Evolutionary conservation across 2,797 vertebrate species (phyloP).

Genomic region (Pseudochirops corinnae): DNA sequence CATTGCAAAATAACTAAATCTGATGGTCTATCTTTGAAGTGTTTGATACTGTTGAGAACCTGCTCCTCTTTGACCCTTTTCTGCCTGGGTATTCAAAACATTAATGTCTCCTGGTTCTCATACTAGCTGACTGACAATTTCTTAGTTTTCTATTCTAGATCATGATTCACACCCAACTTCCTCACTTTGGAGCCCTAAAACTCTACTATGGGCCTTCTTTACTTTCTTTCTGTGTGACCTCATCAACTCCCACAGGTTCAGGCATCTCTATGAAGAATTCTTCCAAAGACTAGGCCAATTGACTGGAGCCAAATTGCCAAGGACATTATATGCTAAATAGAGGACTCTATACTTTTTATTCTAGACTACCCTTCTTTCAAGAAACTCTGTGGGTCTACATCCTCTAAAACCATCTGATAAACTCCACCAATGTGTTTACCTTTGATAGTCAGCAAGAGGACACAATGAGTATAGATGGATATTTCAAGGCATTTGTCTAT

Average conservation of each 20-base stretch:
- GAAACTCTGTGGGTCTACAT: neutral
- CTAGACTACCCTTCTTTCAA: neutral
- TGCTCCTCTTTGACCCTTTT: neutral
- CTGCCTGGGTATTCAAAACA: neutral
- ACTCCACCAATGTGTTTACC: neutral
- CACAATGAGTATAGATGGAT: neutral
- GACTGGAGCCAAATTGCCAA: neutral
- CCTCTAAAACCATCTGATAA: neutral
- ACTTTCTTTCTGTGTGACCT: neutral
- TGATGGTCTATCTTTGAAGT: neutral
- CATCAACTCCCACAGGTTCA: accelerated
- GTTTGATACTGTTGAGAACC: neutral
- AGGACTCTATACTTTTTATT: neutral
- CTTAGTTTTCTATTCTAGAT: neutral
- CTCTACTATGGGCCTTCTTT: too few relatives aligned
- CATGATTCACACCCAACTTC: neutral
- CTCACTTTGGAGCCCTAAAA: neutral
- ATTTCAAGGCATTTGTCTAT: neutral
- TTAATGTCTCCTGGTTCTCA: neutral
- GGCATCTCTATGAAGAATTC: neutral
- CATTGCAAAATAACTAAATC: neutral
- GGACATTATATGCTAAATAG: neutral
- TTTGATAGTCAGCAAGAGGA: neutral
- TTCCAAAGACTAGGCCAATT: neutral
- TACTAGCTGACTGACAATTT: neutral